A percentile compares a stretch with the other conserved stretches of the same genome.
phyloP scores from a whole-genome alignment of 2,797 vertebrate species.

The Apogon talboti region DNA sequence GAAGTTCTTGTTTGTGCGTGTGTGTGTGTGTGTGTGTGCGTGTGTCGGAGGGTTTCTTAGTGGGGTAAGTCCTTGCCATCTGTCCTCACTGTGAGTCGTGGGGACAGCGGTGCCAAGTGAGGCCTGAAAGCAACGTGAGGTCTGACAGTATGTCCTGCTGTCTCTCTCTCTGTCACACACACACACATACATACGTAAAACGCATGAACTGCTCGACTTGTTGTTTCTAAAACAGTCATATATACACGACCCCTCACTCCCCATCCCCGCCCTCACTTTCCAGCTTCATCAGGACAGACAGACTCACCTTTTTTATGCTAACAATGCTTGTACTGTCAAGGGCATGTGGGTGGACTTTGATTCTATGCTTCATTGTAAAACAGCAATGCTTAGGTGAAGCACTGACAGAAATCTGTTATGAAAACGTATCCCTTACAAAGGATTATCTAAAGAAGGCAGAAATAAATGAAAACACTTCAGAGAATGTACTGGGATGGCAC shows the following conservation, averaged over 20 bases:
- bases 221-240: slow-evolving; percentile 16
- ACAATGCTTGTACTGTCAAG: not conserved
- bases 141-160: slow-evolving; percentile 15
- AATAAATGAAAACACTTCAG: not conserved
- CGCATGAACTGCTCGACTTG: slow-evolving; percentile 32
- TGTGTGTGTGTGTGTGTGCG: slow-evolving; percentile 33
- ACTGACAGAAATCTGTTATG: slow-evolving; percentile 5
- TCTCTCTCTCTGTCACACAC: not conserved
- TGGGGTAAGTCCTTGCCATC: slow-evolving; percentile 82
- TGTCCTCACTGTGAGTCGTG: slow-evolving; percentile 72
- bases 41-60: slow-evolving; percentile 56
- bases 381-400: not conserved
- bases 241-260: slow-evolving; percentile 26
- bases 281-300: not conserved
- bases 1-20: slow-evolving; percentile 54
- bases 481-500: too few species aligned
- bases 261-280: slow-evolving; percentile 10
- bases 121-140: slow-evolving; percentile 46
- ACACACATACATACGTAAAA: not conserved
- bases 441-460: not conserved
- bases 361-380: slow-evolving; percentile 1
- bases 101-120: slow-evolving; percentile 70
- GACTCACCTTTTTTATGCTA: slow-evolving; percentile 9
- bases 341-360: slow-evolving; percentile 14
- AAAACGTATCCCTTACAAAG: too few species aligned